These are phyloP conservation scores for Syngnathus rostellatus DNA, from an alignment of 2,797 vertebrate genomes.

Conservation along the genomic window DNA sequence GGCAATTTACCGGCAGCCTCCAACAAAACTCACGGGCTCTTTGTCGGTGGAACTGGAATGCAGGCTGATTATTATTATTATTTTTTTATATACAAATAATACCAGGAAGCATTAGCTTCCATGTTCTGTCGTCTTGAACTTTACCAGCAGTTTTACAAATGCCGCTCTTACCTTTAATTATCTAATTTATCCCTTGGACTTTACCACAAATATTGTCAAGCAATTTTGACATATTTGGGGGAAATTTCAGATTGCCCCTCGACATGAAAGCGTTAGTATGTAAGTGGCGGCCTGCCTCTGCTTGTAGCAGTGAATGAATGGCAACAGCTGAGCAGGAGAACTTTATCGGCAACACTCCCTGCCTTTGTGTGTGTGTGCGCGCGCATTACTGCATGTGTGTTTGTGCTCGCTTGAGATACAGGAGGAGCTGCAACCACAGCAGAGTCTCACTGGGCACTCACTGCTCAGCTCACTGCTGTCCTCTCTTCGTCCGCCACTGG, in stretches of 20 bases:
- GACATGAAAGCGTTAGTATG: slow-evolving; percentile 1
- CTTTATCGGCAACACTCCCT: slow-evolving; percentile 55
- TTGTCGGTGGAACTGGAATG: slow-evolving; percentile 7
- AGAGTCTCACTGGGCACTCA: slow-evolving; percentile 37
- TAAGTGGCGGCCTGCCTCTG: slow-evolving; percentile 29
- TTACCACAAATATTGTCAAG: background rate
- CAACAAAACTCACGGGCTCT: slow-evolving; percentile 29
- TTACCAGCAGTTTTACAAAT: slow-evolving; percentile 3
- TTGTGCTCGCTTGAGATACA: slow-evolving; percentile 29
- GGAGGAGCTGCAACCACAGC: slow-evolving; percentile 59
- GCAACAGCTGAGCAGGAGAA: slow-evolving; percentile 75
- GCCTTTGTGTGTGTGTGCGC: slow-evolving; percentile 21
- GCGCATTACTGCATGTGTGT: slow-evolving; percentile 16
- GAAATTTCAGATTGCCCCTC: slow-evolving; percentile 11
- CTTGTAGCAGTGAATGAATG: slow-evolving; percentile 64
- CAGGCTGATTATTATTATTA: background rate
- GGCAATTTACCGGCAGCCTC: slow-evolving; percentile 45
- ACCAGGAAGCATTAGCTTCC: slow-evolving; percentile 16
- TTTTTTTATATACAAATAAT: no score
- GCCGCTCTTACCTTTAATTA: slow-evolving; percentile 6
- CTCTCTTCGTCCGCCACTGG: slow-evolving; percentile 36
- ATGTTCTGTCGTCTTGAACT: background rate
- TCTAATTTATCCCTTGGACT: slow-evolving; percentile 34
- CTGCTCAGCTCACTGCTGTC: slow-evolving; percentile 44
- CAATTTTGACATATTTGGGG: background rate